Evolutionary conservation across 2,113 vertebrate genomes (phyloP).

Genomic region (Osmerus eperlanus): DNA sequence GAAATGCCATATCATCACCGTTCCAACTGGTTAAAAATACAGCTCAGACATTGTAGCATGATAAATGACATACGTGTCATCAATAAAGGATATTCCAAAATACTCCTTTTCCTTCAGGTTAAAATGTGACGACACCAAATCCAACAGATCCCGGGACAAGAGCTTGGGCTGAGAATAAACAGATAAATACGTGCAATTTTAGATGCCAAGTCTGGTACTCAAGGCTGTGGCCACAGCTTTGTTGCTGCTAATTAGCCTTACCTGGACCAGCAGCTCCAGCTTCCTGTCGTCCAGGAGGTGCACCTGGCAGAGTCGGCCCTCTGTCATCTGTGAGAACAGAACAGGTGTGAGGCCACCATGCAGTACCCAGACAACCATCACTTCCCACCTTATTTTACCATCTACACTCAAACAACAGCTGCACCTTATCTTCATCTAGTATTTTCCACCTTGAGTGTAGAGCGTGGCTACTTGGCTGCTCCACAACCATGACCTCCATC

Average conservation of each 20-base stretch:
- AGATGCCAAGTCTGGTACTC: neutral
- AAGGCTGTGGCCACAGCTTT: no score
- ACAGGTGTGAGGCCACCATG: conserved; percentile 16
- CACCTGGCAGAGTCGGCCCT: conserved; percentile 91
- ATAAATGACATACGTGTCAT: conserved; percentile 81
- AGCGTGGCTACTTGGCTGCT: neutral
- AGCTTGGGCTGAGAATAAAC: conserved; percentile 84
- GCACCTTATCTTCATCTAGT: no score
- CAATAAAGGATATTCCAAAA: conserved; percentile 90
- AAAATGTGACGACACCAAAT: conserved; percentile 95
- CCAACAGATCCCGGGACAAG: conserved; percentile 88
- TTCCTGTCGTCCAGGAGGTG: conserved; percentile 91
- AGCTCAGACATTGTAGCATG: conserved; percentile 35
- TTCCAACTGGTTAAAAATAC: neutral
- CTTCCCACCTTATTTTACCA: neutral
- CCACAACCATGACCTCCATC: conserved; percentile 11
- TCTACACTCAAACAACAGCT: no score
- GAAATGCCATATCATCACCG: neutral
- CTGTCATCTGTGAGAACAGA: conserved; percentile 85
- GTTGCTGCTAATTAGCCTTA: conserved; percentile 44
- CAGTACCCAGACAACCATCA: neutral
- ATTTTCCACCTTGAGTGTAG: no score
- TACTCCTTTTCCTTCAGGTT: conserved; percentile 98
- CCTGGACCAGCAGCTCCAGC: conserved; percentile 97
- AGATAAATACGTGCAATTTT: neutral